These are phyloP conservation scores for Erannis defoliaria DNA, from an alignment of 2,888 invertebrate species.

Conservation along the genomic window DNA sequence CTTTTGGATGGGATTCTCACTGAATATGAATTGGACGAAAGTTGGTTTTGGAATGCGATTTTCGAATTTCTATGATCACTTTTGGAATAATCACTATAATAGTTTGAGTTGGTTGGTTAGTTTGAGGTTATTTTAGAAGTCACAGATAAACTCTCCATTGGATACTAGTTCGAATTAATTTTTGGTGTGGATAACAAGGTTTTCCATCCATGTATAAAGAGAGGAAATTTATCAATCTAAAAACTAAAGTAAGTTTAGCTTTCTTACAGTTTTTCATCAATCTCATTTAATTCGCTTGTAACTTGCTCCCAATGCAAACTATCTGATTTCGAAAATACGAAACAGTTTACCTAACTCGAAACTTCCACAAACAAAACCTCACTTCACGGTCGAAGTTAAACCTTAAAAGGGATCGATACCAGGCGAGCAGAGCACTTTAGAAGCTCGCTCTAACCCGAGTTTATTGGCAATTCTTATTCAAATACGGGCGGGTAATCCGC, in stretches of 20 bases:
- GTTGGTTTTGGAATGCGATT: conserved; percentile 23
- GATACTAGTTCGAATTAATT: too few species aligned
- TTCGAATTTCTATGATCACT: conserved; percentile 29
- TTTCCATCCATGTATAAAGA: too few species aligned
- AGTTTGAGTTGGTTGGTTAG: not conserved
- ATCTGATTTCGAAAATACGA: conserved; percentile 19
- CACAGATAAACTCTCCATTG: too few species aligned
- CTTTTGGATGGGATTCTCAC: conserved; percentile 29
- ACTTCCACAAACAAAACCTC: conserved; percentile 45
- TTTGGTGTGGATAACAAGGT: too few species aligned
- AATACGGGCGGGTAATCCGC: conserved; percentile 78
- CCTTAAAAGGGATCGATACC: conserved; percentile 68
- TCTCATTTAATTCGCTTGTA: not conserved
- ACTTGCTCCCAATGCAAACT: conserved; percentile 14
- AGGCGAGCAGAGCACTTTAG: conserved; percentile 67
- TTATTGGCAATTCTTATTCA: conserved; percentile 85
- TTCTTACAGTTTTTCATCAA: not conserved
- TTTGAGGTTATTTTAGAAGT: not conserved
- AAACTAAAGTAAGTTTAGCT: not conserved
- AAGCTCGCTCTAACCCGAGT: conserved; percentile 67
- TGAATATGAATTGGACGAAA: conserved; percentile 38
- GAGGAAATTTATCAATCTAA: too few species aligned
- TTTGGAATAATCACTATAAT: conserved; percentile 9
- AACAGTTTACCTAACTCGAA: conserved; percentile 26
- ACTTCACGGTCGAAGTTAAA: conserved; percentile 43